Evolutionary conservation across 2,113 vertebrate genomes (phyloP), one percentile per base, ranked within the genome.

Genomic region (Galbula dea): DNA sequence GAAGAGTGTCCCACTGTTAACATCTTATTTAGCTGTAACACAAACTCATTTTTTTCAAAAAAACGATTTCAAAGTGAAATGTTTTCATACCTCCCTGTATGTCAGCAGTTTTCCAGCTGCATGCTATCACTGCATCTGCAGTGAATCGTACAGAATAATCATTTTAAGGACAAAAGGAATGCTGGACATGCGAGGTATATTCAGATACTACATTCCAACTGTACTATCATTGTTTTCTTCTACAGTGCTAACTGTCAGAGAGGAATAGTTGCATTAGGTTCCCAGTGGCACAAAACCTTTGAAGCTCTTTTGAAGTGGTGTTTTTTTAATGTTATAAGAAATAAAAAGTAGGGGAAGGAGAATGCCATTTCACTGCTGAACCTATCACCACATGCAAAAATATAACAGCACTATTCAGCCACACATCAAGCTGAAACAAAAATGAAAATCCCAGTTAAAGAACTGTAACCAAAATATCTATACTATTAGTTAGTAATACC

Each of bases 91-190:
- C 14, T 92, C 76, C 71, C 71, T 80, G 34, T 71, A 67, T 32
- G 80, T 95, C 85, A 97, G 83, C 94, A 89, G 85, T 88, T 96
- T 93, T 94, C 66, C 76, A 96, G 76, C 89, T 97, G 90, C 79
- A 76, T 52, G 49, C 36, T 82, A 86, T 59, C 71, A 93, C 71
- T 89, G 57, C 88, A 91, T 97, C 83, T 94, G 90, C 94, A 96
- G 92, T 93, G 92, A 96, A 90, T 96, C 88, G 93, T 78, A 89
- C 37, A 90, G 87, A 95, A 86, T 72, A 77, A 88, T 78, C 3
- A 81, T 79, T 93, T 96, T 90, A 96, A 92, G 75, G 65, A 91
- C 12, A 48, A n/a, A 93, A 90, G 27, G 62, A 80, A 93, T 62
- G 76, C 61, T 94, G 88, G 85, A 94, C 69, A 54, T 80, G 51